Base-by-base conservation (phyloP, 92 coral and sea anemone species). In the Porites evermanni region DNA sequence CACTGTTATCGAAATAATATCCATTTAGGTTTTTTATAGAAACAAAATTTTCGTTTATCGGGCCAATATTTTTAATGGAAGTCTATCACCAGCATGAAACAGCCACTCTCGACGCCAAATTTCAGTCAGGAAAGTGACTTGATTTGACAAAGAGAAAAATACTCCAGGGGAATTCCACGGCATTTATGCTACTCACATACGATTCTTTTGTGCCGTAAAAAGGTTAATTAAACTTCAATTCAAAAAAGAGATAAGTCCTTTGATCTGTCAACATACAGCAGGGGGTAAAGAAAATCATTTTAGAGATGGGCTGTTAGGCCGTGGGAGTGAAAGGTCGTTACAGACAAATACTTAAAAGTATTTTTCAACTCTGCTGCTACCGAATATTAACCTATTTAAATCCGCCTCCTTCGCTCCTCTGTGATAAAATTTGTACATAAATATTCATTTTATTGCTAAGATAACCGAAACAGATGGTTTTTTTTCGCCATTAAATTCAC, bases 251-350 rank as follows among this genome's bases (percentile, higher is more conserved):
- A 32, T 65, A 47, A 51, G 21, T 50, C 53, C 56, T 58, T 70
- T 81, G 47, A 68, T 70, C 24, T 58, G 53, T 56, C 58, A 64
- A 47, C 78, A 58, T 59, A 17, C 86, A 47, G 86, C 86, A 51
- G 86, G 86, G 86, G 70, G 53, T 76, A 56, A 21, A 20, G 64
- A 70, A 81, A 38, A 58, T 69, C 85, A 81, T 53, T 23, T 80
- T 70, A 29, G 85, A 29, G 7, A 69, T 20, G 54, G 7, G 6
- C 78, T 14, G 69, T 21, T 38, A 38, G 47, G 66, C 75, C 12
- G 78, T 38, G 29, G 6, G 8, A 67, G 12, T 69, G 32, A 2
- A 38, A 0, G 47, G 47, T 4, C 5, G 47, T 38, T 38, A 38
- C 47, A 38, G 47, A 38, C 47, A 38, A 38, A 38, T 3, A 3